A percentile compares a stretch with the other conserved stretches of the same genome.
Conservation (phyloP, 2,113 vertebrate species). For the Passer domesticus region DNA sequence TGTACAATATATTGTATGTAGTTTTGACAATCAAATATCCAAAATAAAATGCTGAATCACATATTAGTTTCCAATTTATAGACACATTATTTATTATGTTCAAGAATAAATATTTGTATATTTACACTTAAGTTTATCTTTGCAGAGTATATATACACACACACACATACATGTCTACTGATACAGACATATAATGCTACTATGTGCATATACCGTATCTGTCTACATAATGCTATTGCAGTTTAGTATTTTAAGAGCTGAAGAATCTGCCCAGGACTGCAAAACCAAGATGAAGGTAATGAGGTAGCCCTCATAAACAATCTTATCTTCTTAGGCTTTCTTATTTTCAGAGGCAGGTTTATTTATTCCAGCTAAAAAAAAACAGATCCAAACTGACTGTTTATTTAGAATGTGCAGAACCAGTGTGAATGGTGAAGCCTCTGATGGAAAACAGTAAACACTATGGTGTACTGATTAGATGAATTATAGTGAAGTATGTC, state of each 20-base stretch:
- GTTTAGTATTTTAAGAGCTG: background rate
- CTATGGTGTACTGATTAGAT: background rate
- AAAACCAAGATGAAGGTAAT: background rate
- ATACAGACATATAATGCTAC: background rate
- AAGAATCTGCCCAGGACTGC: background rate
- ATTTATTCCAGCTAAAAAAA: background rate
- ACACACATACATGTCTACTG: background rate
- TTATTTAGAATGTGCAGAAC: background rate
- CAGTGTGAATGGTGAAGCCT: background rate
- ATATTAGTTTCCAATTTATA: background rate
- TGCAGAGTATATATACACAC: background rate
- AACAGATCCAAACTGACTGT: background rate
- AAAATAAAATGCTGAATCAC: background rate
- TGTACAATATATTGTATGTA: background rate
- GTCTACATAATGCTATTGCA: background rate
- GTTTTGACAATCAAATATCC: background rate
- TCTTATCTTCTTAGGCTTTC: background rate
- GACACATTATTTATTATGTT: background rate
- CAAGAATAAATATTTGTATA: background rate
- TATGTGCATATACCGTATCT: background rate
- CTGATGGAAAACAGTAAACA: background rate
- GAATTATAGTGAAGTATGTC: conserved; percentile 8
- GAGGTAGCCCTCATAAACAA: background rate
- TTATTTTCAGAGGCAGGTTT: background rate
- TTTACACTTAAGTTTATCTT: background rate